Conservation (phyloP, 2,888 invertebrate species). For the Chaitophorus viminalis region DNA sequence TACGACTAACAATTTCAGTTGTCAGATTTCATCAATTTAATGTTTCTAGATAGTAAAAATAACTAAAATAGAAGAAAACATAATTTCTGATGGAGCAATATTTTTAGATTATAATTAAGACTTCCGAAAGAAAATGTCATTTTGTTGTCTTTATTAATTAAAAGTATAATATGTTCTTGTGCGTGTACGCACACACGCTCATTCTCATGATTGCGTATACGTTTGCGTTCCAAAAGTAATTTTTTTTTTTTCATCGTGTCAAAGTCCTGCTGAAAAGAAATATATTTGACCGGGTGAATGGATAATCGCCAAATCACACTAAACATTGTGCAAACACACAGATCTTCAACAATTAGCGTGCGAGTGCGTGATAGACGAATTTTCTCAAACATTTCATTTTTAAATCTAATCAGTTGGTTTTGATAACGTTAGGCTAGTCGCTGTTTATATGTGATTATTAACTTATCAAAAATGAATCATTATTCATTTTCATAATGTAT, state of each 20-base stretch:
- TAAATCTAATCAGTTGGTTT: neutral
- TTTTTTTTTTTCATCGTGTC: neutral
- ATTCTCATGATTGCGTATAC: too few relatives aligned
- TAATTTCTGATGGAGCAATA: neutral
- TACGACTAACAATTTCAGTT: neutral
- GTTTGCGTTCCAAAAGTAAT: neutral
- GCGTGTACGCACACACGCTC: too few relatives aligned
- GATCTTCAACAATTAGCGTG: too few relatives aligned
- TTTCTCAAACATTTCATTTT: neutral
- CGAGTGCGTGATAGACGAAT: neutral
- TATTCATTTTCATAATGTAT: slow-evolving; percentile 19
- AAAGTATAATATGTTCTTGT: slow-evolving; percentile 9
- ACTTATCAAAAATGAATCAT: slow-evolving; percentile 31
- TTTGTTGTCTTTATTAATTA: slow-evolving; percentile 20
- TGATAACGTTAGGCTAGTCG: neutral
- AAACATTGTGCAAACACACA: slow-evolving; percentile 5
- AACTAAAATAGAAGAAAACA: neutral
- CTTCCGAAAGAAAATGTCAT: neutral
- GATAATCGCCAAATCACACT: neutral
- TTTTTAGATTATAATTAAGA: neutral
- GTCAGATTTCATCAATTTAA: slow-evolving; percentile 19
- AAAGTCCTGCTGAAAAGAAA: neutral
- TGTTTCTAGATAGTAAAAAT: neutral
- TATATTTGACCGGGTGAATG: neutral
- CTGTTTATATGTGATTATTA: neutral